Base-by-base conservation (phyloP, 2,113 vertebrate genomes). In the Climacteris rufus region DNA sequence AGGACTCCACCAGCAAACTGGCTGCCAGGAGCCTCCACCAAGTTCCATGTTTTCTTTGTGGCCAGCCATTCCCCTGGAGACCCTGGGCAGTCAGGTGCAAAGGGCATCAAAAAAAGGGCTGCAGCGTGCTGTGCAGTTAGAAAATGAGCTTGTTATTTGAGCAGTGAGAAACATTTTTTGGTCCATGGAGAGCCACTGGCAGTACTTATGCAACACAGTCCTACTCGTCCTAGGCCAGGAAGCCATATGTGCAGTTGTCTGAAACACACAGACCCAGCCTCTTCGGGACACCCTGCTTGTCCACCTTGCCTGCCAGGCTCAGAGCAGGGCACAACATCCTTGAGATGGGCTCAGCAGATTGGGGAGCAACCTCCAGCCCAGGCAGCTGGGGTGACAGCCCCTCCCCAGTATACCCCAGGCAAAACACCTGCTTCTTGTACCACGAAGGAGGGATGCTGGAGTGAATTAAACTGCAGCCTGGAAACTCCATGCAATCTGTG, bases 211-310 rank as follows among this genome's bases (percentile, higher is more conserved):
- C 74, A 9, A 84, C 71, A 82, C 98, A 98, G 37, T 98, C 97
- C 79, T 97, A 93, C 68, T 98, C 98, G 21, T 98, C 97, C 60
- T 98, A 94, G 24, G 98, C 95, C 63, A 96, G 95, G 78, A 98
- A 98, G 83, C 88, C 93, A 72, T 97, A 98, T 2, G 96, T 98
- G 68, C 97, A 94, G 49, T 98, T 98, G 96, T 98, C 98, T 98
- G 93, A 45, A 97, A 66, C 35, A 91, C 53, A 94, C 10, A 87
- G 42, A 83, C 54, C 10, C 30, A 0, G 9, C 22, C 37, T 64
- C n/a, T 19, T 27, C 70, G 66, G 25, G 56, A 54, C 14, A 30
- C 21, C 37, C 23, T 2, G 1, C n/a, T n/a, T 8, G 0, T 7
- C 24, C 37, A 39, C 13, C 68, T n/a, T 5, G 1, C 19, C 39